Base-by-base conservation (phyloP, 2,888 invertebrate genomes). In the Xylota sylvarum region DNA sequence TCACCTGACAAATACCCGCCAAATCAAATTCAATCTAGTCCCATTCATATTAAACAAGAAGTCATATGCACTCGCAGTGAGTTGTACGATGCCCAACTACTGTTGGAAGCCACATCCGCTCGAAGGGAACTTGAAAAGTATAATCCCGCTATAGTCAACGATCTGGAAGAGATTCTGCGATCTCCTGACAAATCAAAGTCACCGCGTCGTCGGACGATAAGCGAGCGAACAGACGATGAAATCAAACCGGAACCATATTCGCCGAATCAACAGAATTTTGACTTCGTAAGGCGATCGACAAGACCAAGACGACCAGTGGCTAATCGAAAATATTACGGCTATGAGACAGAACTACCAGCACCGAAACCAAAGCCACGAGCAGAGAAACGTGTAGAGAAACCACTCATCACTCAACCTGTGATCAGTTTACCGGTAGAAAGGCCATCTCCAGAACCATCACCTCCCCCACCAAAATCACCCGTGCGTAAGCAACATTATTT, bases 401-500 rank as follows among this genome's bases (percentile, higher is more conserved):
- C 50, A 9, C 40, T 67, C 2, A 72, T 50, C 40, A 73, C 12
- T 7, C 40, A 73, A n/a, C 23, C 80, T 9, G 60, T 62, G 14
- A 32, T 4, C 7, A 46, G 40, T 43, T 27, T 5, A 10, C 60
- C 78, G 4, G 48, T 9, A 10, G 12, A 37, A 27, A 60, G 55
- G 30, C 17, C 72, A 2, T 67, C 77, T 17, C 69, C 82, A 17
- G 30, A 37, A 30, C 56, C 62, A 19, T 60, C 70, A 12, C 30
- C 70, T 0, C 52, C 86, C 1, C 72, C 77, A 12, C 17, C 81
- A 5, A 23, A 19, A 2, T 43, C 73, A 40, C 81, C 85, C 12
- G 77, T 73, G 19, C 89, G 89, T 3, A 89, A 90, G n/a, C 88
- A 89, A 6, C 91, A 91, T 88, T 95, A 95, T 52, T 96, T 94